These are phyloP conservation scores for Catharus fuscescens DNA, from an alignment of 2,113 vertebrate species.

Conservation along the genomic window DNA sequence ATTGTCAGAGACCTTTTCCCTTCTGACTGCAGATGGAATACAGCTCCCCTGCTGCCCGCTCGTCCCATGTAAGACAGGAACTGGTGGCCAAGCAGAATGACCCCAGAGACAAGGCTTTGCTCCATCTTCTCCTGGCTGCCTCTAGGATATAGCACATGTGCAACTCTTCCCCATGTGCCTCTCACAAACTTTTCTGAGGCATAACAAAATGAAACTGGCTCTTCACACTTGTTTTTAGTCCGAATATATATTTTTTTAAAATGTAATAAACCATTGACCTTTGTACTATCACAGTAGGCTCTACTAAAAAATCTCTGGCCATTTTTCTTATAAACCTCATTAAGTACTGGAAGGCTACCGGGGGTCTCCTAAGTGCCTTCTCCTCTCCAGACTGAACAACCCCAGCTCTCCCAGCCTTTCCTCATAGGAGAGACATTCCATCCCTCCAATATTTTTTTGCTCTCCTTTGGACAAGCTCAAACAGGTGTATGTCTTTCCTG, in stretches of 20 bases:
- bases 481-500: background rate
- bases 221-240: background rate
- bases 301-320: background rate
- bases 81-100: background rate
- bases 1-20: background rate
- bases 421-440: background rate
- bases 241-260: background rate
- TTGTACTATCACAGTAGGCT: background rate
- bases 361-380: background rate
- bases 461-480: fast-evolving
- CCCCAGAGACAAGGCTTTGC: background rate
- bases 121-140: background rate
- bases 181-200: background rate
- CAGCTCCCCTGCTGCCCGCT: background rate
- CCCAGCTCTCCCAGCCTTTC: background rate
- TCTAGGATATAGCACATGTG: no score
- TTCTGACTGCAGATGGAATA: no score
- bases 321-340: background rate
- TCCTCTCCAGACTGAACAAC: background rate
- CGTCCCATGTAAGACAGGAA: no score
- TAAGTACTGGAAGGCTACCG: background rate
- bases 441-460: no score
- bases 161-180: fast-evolving
- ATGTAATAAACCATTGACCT: background rate
- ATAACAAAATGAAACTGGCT: background rate